Base-by-base conservation (phyloP, 2,888 invertebrate species). In the Masnerella sp. region DNA sequence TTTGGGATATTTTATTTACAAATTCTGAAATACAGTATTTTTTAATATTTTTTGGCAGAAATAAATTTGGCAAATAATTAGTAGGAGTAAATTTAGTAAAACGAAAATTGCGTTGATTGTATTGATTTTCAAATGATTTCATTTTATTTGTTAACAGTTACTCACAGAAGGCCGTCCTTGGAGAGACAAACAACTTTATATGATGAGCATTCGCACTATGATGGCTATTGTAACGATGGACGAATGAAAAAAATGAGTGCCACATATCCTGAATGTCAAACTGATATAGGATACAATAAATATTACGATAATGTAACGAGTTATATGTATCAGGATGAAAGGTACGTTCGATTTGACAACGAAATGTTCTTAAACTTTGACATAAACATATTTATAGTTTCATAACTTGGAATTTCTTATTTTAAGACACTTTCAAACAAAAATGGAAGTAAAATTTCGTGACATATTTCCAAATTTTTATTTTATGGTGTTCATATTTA, bases 161-260 rank as follows among this genome's bases (percentile, higher is more conserved):
- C 85, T 58, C 85, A 85, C 32, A 88, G 94, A 83, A 90, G 93
- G 84, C 94, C 94, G 71, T 94, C 94, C 87, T 89, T 95, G 82
- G 95, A 95, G 87, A 90, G 95, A 81, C 95, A 95, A 88, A 92
- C 91, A 74, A 94, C 94, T 38, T 88, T 94, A 80, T 94, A 94
- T 82, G 94, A 94, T 84, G 94, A 95, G 82, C 90, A 92, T 79
- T 89, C 89, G 77, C 90, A 90, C 80, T 92, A 89, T 79, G 85
- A 88, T 64, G 87, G 83, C 69, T 89, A 87, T 59, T 67, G 76
- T 52, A 83, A 78, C 68, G 83, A 86, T 65, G 77, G 81, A 22
- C 81, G 81, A 70, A 79, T 54, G 36, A 54, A 67, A 79, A 85
- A 84, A 79, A 84, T 86, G 83, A 85, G 83, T 70, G 82, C 85